A percentile compares a stretch with the other conserved stretches of the same genome.
phyloP scores from a whole-genome alignment of 2,888 invertebrate species.

The Plemyria rubiginata region DNA sequence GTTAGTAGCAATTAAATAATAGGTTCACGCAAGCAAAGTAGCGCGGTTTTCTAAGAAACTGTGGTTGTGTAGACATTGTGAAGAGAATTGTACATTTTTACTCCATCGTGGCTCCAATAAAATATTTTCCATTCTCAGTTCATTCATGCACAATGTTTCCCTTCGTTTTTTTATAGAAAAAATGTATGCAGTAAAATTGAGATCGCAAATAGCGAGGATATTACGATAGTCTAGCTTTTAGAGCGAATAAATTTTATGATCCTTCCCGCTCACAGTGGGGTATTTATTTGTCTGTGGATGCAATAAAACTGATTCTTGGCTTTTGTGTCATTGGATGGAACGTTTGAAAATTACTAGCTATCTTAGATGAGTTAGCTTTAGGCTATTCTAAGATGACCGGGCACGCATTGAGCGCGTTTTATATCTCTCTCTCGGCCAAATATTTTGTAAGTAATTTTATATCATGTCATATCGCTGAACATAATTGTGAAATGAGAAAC shows the following conservation, averaged over 20 bases:
- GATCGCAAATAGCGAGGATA: slow-evolving; percentile 39
- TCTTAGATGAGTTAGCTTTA: neutral
- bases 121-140: slow-evolving; percentile 4
- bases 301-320: slow-evolving; percentile 29
- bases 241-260: slow-evolving; percentile 53
- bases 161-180: slow-evolving; percentile 36
- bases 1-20: too few species aligned
- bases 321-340: slow-evolving; percentile 28
- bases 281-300: slow-evolving; percentile 34
- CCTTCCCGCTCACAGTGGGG: slow-evolving; percentile 32
- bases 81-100: too few species aligned
- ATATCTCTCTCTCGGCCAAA: too few species aligned
- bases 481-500: too few species aligned
- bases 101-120: neutral
- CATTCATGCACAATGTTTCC: slow-evolving; percentile 32
- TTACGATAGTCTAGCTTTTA: slow-evolving; percentile 45
- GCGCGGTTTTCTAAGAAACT: too few species aligned
- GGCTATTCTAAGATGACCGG: too few species aligned
- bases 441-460: too few species aligned
- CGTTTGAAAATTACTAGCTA: slow-evolving; percentile 1
- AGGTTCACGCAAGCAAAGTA: too few species aligned
- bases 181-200: slow-evolving; percentile 41
- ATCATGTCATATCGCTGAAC: too few species aligned
- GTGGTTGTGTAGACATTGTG: too few species aligned
- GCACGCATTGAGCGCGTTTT: too few species aligned